phyloP scores from a whole-genome alignment of 1,140 invertebrate genomes.

The Adelges cooleyi region DNA sequence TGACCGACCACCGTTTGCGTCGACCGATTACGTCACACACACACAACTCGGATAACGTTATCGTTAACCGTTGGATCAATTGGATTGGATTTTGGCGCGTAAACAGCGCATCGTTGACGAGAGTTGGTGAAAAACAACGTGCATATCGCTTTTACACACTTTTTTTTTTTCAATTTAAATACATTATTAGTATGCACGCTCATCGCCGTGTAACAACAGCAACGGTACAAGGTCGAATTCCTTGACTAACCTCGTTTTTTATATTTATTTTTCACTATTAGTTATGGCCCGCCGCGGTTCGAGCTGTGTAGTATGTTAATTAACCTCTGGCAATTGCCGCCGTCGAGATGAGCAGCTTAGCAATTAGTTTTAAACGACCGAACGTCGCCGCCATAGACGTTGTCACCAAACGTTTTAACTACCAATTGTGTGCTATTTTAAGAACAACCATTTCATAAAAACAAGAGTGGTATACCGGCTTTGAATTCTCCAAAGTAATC shows the following conservation, averaged over 20 bases:
- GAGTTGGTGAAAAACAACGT: too few species aligned
- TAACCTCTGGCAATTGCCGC: not conserved
- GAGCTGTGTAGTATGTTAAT: not conserved
- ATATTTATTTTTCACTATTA: not conserved
- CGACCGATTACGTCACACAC: too few species aligned
- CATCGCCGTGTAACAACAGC: not conserved
- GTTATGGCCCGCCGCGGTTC: not conserved
- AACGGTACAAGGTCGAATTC: conserved; percentile 4
- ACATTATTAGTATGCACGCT: too few species aligned
- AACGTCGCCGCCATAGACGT: too few species aligned
- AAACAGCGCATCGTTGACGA: not conserved
- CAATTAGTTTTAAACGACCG: not conserved
- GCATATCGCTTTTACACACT: not conserved
- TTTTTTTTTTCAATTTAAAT: too few species aligned
- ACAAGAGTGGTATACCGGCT: too few species aligned
- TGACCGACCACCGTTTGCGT: too few species aligned
- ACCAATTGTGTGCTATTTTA: too few species aligned
- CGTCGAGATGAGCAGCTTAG: not conserved
- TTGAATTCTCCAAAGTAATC: too few species aligned
- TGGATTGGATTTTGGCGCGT: conserved; percentile 9
- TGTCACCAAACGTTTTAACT: too few species aligned
- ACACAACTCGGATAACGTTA: not conserved
- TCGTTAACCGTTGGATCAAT: too few species aligned
- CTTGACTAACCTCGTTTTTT: not conserved
- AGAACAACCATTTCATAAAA: too few species aligned